Evolutionary conservation across 23 tunicate species (phyloP), one percentile per base, ranked within the genome.

Genomic region (Phallusia fumigata): DNA sequence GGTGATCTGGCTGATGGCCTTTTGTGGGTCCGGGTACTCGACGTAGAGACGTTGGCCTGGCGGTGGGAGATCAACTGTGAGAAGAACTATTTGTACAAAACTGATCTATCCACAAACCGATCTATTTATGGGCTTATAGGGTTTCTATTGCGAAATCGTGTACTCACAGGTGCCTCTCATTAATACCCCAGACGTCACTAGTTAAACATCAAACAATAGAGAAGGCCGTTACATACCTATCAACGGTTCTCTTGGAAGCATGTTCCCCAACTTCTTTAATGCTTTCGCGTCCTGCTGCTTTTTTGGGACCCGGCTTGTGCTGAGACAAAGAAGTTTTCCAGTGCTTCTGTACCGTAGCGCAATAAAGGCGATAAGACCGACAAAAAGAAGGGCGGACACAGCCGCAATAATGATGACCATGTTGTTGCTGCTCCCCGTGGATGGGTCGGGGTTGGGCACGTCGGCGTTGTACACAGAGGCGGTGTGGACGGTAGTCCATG

Each of bases 1-100:
- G 24, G 78, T 53, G 80, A 93, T 30, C 30, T 78, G 19, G 0
- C 24, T 32, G 31, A 93, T 78, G 18, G 93, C 93, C 0, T 30
- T 35, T 19, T 31, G 35, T 1, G 97, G 93, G 65, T 93, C 97
- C 24, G 92, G 87, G 78, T 93, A 88, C 33, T 93, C 91, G 32
- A 93, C 97, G 93, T 93, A 93, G 45, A 65, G 81, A 18, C 84
- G 75, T 31, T 91, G 80, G 79, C 84, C 86, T 75, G 49, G 77
- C 40, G 96, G 90, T 11, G 96, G 96, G 11, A 91, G 76, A 19
- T 78, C 85, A 16, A 91, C 96, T 91, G 81, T 74, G 93, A 58
- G 69, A 58, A 58, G 69, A 58, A 3, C 13, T 13, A 58, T 58
- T 58, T 58, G 16, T 58, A 58, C 69, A 58, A 21, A 13, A 21